Evolutionary conservation across 2,797 vertebrate genomes (phyloP), one percentile per base, ranked within the genome.

Genomic region (Oryzias sinensis): DNA sequence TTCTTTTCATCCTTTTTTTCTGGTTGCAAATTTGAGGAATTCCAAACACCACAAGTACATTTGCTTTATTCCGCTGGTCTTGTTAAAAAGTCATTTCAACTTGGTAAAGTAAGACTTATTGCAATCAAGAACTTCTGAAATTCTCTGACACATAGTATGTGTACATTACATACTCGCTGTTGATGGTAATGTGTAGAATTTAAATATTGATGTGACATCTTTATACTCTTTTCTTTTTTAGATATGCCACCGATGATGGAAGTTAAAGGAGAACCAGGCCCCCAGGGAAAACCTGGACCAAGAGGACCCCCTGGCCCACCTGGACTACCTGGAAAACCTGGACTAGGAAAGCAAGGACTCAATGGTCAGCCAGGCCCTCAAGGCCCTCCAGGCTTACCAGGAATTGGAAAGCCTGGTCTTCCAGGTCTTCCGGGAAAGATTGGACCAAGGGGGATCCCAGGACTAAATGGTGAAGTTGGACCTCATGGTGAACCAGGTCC

Each of bases 181-280:
- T 45, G 17, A 17, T 18, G 18, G 16, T 9, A 18, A 45, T 18
- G 11, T 17, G 9, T 45, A 11, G 33, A 37, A 37, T 11, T 11
- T 2, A 37, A 37, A 37, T 25, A 41, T 17, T 57, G 42, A 41
- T 0, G 33, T 51, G 3, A 20, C 15, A n/a, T 5, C n/a, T 49
- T 29, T 6, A 27, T 47, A 2, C n/a, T 45, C 13, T 37, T n/a
- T 15, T 52, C 33, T 53, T 79, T 76, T 84, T 20, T 73, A 98
- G 97, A 97, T 85, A 93, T 96, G 92, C 96, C 94, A 15, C 95
- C 95, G 0, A 78, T 96, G 87, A 92, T 94, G 87, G 94, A 96
- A 64, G 90, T 98, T 66, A 99, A 98, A 89, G 97, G 97, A 48
- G 96, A 98, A 79, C 95, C 95, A 5, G 97, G 97, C 11, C 95